phyloP scores from a whole-genome alignment of 2,888 invertebrate species.

The Caenorhabditis panamensis region DNA sequence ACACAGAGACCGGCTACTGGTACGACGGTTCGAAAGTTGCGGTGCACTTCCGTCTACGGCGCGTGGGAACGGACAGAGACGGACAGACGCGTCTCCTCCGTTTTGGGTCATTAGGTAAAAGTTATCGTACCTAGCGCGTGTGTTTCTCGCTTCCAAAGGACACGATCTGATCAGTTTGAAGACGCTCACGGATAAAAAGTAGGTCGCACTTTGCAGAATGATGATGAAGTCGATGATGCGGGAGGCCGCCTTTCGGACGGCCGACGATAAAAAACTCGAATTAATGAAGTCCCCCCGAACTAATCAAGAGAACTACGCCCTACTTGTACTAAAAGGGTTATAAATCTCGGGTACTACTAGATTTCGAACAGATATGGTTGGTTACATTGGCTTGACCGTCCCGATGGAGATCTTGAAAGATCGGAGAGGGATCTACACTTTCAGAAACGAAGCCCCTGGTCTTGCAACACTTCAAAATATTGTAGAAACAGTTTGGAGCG shows the following conservation, averaged over 20 bases:
- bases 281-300: conserved; percentile 53
- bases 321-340: conserved; percentile 47
- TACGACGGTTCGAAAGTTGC: conserved; percentile 50
- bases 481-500: too few species aligned
- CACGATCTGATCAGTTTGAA: conserved; percentile 51
- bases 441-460: too few species aligned
- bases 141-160: conserved; percentile 52
- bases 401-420: not conserved
- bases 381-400: conserved; percentile 2
- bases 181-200: conserved; percentile 51
- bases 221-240: conserved; percentile 45
- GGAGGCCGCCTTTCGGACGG: conserved; percentile 3
- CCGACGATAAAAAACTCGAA: conserved; percentile 44
- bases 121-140: conserved; percentile 57
- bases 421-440: too few species aligned
- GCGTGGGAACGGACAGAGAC: conserved; percentile 41
- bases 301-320: conserved; percentile 53
- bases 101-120: conserved; percentile 61
- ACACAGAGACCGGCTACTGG: conserved; percentile 45
- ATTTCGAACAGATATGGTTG: conserved; percentile 36
- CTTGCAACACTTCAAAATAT: too few species aligned
- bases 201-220: conserved; percentile 55
- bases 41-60: conserved; percentile 43
- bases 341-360: conserved; percentile 46
- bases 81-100: conserved; percentile 23